Conservation (phyloP, 2,113 vertebrate species). For the Channa argus region DNA sequence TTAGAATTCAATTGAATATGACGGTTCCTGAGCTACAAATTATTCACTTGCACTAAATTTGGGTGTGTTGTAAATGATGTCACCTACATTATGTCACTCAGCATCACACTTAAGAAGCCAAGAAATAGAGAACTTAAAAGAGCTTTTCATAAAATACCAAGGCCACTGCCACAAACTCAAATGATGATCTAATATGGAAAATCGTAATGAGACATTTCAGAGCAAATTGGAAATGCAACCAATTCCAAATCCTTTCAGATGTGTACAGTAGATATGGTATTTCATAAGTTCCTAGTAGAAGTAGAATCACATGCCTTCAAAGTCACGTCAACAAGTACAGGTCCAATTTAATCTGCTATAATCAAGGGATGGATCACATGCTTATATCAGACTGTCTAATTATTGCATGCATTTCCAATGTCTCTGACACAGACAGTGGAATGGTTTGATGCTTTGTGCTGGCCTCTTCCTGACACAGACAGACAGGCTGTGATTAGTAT, state of each 20-base stretch:
- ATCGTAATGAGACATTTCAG: slow-evolving; percentile 7
- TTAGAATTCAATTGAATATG: slow-evolving; percentile 6
- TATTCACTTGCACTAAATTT: background rate
- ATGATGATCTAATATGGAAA: slow-evolving; percentile 13
- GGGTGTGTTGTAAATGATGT: slow-evolving; percentile 25
- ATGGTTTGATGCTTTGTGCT: slow-evolving; percentile 45
- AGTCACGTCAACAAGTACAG: slow-evolving; percentile 54
- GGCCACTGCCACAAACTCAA: slow-evolving; percentile 5
- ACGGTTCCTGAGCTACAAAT: slow-evolving; percentile 2
- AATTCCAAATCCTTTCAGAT: slow-evolving; percentile 41
- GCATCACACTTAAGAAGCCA: slow-evolving; percentile 7
- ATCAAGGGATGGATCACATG: slow-evolving; percentile 67
- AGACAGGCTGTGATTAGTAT: slow-evolving; percentile 50
- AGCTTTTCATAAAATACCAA: slow-evolving; percentile 22
- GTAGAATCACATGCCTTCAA: slow-evolving; percentile 65
- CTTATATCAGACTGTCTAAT: slow-evolving; percentile 68
- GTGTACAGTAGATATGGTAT: slow-evolving; percentile 20
- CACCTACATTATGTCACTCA: slow-evolving; percentile 42
- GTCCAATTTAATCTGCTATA: slow-evolving; percentile 66
- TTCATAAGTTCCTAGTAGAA: slow-evolving; percentile 45
- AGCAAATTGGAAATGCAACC: slow-evolving; percentile 29
- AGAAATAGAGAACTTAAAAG: slow-evolving; percentile 7
- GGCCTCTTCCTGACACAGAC: slow-evolving; percentile 53
- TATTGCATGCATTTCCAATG: slow-evolving; percentile 52
- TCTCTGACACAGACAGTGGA: slow-evolving; percentile 41